These are phyloP conservation scores for Acanthisitta chloris DNA, from an alignment of 2,113 vertebrate genomes.

Conservation along the genomic window DNA sequence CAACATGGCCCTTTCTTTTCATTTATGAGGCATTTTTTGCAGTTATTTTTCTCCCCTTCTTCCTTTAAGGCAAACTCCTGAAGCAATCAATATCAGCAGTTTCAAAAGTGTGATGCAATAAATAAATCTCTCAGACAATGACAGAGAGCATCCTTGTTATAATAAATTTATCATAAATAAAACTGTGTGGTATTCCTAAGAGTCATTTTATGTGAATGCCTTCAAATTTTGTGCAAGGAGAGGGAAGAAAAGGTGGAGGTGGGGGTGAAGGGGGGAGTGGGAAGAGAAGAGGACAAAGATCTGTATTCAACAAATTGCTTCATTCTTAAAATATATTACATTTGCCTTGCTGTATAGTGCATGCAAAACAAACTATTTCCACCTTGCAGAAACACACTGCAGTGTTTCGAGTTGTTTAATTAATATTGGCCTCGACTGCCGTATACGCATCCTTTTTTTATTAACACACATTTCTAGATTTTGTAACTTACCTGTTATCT, in stretches of 20 bases:
- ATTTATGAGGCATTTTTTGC: not conserved
- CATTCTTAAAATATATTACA: slow-evolving; percentile 3
- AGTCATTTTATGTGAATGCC: slow-evolving; percentile 49
- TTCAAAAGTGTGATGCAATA: slow-evolving; percentile 64
- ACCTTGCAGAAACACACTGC: not conserved
- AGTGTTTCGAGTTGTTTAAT: not conserved
- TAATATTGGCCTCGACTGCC: not conserved
- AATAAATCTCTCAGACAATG: slow-evolving; percentile 73
- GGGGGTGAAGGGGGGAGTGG: fast-evolving
- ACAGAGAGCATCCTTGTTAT: slow-evolving; percentile 70
- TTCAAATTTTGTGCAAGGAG: slow-evolving; percentile 8
- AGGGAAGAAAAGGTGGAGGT: not conserved
- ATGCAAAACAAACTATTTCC: not conserved
- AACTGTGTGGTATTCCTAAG: slow-evolving; percentile 49
- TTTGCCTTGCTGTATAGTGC: not conserved
- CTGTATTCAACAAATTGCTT: slow-evolving; percentile 10
- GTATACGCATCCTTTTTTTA: not conserved
- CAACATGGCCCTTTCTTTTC: slow-evolving; percentile 60
- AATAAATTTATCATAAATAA: slow-evolving; percentile 74
- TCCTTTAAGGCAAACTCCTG: slow-evolving; percentile 55
- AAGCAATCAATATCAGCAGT: slow-evolving; percentile 66
- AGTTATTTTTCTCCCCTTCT: not conserved
- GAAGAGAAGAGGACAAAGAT: not conserved
- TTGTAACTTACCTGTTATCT: not conserved
- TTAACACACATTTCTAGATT: not conserved